phyloP scores from a whole-genome alignment of 2,113 vertebrate species.

The Xiphophorus maculatus region DNA sequence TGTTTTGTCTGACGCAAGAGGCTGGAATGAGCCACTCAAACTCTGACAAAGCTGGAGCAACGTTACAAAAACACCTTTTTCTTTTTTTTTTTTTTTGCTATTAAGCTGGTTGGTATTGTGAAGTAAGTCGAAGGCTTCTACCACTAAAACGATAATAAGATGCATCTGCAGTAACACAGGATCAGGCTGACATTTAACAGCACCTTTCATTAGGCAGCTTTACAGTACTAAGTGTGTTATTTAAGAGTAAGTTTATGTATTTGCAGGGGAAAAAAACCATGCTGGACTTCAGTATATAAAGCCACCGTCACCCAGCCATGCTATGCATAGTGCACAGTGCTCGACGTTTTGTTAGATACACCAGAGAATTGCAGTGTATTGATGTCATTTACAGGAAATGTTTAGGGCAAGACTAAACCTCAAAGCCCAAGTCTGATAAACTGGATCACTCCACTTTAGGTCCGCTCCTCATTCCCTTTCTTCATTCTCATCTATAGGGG shows the following conservation, averaged over 20 bases:
- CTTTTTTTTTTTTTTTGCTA: background rate
- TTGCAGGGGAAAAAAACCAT: slow-evolving; percentile 22
- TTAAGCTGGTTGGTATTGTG: slow-evolving; percentile 28
- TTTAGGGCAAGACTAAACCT: background rate
- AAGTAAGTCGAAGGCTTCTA: slow-evolving; percentile 44
- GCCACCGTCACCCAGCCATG: slow-evolving; percentile 48
- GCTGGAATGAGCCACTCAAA: slow-evolving; percentile 16
- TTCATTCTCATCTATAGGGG: background rate
- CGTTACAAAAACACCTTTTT: slow-evolving; percentile 25
- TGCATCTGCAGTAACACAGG: slow-evolving; percentile 33
- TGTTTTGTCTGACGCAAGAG: slow-evolving; percentile 21
- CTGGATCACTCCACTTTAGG: background rate
- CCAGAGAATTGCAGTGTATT: slow-evolving; percentile 13
- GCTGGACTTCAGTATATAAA: slow-evolving; percentile 36
- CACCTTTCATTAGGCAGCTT: slow-evolving; percentile 46
- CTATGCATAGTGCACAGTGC: slow-evolving; percentile 58
- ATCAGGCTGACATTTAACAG: slow-evolving; percentile 56
- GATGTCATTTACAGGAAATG: slow-evolving; percentile 11
- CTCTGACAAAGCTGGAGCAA: slow-evolving; percentile 20
- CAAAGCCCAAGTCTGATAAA: background rate
- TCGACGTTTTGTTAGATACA: background rate
- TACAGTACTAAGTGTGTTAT: slow-evolving; percentile 47
- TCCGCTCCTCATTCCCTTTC: background rate
- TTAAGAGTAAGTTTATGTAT: slow-evolving; percentile 32
- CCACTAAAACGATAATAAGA: slow-evolving; percentile 57